Base-by-base conservation (phyloP, 1,140 invertebrate species). In the Drosophila pallidifrons region DNA sequence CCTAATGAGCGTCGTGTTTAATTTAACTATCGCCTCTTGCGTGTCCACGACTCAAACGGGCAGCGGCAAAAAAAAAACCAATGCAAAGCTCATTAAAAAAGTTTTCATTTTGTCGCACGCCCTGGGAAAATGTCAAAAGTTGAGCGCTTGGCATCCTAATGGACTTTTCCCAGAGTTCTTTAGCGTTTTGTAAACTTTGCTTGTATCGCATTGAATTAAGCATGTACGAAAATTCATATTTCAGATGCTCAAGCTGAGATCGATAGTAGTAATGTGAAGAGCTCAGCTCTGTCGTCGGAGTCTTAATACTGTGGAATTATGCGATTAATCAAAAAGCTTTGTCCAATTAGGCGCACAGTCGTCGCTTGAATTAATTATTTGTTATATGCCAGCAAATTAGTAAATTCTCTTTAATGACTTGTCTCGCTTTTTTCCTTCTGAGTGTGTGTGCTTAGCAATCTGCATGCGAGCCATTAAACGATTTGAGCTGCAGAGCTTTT, bases 91-190 rank as follows among this genome's bases (percentile, higher is more conserved):
- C 75, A 79, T 80, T 83, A 67, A 74, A 77, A 75, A 63, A 70
- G 55, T 81, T 81, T 71, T 45, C 67, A 59, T 58, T 71, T 64
- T 79, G 49, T 72, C n/a, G 59, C 46, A 54, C 51, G 60, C 69
- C 51, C 43, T 25, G 32, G 41, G n/a, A 38, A 81, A 86, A 86
- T 73, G 81, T 78, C 82, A 85, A 71, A 70, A 87, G 82, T 86
- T 81, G 61, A 67, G 8, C 35, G 11, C 47, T 15, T 15, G 10
- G 35, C 35, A 54, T 30, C 51, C 55, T 75, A 81, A 78, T 77
- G 63, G 59, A 69, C 55, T 75, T 74, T 55, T 57, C 8, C 16
- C 3, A 25, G 11, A 49, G 43, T 55, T 59, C 28, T 38, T 35
- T 25, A 52, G 30, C 11, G 51, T 13, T n/a, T 38, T 46, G n/a